phyloP scores from a whole-genome alignment of 2,113 vertebrate species.

The Pleuronectes platessa region DNA sequence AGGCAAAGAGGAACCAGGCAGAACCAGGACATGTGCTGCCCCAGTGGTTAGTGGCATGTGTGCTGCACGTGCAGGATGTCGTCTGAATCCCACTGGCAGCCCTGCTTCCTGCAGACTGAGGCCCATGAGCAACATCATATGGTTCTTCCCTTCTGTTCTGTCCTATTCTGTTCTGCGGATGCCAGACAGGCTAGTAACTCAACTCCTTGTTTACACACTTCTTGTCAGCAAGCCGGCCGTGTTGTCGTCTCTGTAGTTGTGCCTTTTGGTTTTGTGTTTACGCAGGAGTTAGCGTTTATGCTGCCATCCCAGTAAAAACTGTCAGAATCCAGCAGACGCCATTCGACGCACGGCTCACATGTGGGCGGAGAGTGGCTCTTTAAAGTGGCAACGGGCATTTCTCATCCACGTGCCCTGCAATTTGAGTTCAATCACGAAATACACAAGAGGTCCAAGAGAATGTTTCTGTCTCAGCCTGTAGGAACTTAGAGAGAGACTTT shows the following conservation, averaged over 20 bases:
- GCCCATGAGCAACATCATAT: neutral
- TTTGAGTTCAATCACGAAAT: slow-evolving; percentile 50
- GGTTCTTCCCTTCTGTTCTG: neutral
- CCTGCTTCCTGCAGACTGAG: neutral
- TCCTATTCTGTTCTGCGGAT: neutral
- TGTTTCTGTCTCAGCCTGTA: slow-evolving; percentile 16
- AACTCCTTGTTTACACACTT: slow-evolving; percentile 57
- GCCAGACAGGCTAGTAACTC: neutral
- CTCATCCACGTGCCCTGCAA: slow-evolving; percentile 27
- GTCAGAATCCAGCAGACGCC: slow-evolving; percentile 47
- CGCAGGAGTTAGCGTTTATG: slow-evolving; percentile 47
- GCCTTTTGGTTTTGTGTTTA: slow-evolving; percentile 66
- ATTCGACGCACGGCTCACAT: slow-evolving; percentile 51
- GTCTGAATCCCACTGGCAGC: neutral
- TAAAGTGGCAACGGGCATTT: neutral
- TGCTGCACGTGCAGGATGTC: slow-evolving; percentile 9
- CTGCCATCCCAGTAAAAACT: slow-evolving; percentile 58
- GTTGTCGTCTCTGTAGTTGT: slow-evolving; percentile 43
- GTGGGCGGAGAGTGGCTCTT: slow-evolving; percentile 22
- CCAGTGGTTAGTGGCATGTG: neutral
- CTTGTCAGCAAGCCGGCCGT: slow-evolving; percentile 30
- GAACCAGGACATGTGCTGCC: slow-evolving; percentile 15
- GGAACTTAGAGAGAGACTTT: slow-evolving; percentile 18
- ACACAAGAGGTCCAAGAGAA: slow-evolving; percentile 40
- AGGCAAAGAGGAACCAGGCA: neutral